These are phyloP conservation scores for Latrodectus hesperus DNA, from an alignment of 2,888 invertebrate species.

Conservation along the genomic window DNA sequence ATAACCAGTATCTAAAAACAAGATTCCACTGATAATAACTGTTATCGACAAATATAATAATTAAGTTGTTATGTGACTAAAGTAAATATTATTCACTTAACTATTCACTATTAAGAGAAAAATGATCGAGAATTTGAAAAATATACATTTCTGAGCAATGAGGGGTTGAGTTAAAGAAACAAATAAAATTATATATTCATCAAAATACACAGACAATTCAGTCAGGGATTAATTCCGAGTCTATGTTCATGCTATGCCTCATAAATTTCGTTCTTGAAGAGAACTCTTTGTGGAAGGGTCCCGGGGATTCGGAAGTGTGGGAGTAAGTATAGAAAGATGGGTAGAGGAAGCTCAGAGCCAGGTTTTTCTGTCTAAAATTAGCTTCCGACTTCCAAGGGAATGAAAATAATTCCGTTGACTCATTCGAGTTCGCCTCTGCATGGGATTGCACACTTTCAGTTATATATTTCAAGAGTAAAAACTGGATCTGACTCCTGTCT, in stretches of 20 bases:
- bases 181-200: no score
- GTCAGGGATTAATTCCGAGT: no score
- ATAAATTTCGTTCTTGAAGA: neutral
- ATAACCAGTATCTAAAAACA: no score
- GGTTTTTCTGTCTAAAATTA: conserved; percentile 47
- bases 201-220: no score
- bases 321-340: conserved; percentile 14
- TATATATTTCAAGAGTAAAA: neutral
- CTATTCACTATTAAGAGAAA: no score
- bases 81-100: no score
- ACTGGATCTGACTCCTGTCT: neutral
- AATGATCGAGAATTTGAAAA: no score
- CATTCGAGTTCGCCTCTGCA: conserved; percentile 18
- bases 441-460: conserved; percentile 7
- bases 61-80: no score
- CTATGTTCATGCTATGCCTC: neutral
- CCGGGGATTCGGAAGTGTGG: conserved; percentile 25
- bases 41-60: no score
- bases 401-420: conserved; percentile 59
- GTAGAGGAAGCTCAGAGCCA: conserved; percentile 17
- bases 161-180: no score
- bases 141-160: no score
- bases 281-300: neutral
- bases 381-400: conserved; percentile 20
- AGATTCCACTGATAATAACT: no score